Conservation (phyloP, 1,140 invertebrate genomes). For the Drosophila simulans region DNA sequence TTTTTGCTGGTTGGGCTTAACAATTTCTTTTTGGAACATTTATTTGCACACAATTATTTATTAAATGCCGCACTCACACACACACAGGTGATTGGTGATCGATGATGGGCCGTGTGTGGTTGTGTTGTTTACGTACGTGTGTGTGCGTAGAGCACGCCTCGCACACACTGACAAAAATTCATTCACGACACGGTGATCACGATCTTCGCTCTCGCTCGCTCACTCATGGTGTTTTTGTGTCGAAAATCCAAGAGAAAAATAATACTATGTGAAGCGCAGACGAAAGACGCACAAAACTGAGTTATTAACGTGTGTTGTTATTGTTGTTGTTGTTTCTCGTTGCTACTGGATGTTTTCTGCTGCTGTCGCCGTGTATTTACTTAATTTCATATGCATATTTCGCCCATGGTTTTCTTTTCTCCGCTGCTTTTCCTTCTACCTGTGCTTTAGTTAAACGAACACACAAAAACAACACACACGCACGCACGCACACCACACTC, state of each 20-base stretch:
- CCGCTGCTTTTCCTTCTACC: slow-evolving; percentile 38
- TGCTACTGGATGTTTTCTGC: slow-evolving; percentile 22
- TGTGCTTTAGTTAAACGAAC: slow-evolving; percentile 73
- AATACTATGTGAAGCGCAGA: slow-evolving; percentile 72
- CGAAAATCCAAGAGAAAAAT: slow-evolving; percentile 72
- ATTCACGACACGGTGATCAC: slow-evolving; percentile 75
- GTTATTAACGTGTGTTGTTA: slow-evolving; percentile 66
- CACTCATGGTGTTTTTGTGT: slow-evolving; percentile 58
- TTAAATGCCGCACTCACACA: slow-evolving; percentile 43
- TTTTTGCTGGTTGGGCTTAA: slow-evolving; percentile 13
- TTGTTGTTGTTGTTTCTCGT: slow-evolving; percentile 16
- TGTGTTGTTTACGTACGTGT: slow-evolving; percentile 27
- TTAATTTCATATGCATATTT: slow-evolving; percentile 61
- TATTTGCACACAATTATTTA: slow-evolving; percentile 49
- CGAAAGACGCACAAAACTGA: slow-evolving; percentile 70
- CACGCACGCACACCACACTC: slow-evolving; percentile 19
- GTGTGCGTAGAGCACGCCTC: slow-evolving; percentile 37
- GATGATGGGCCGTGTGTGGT: slow-evolving; percentile 7
- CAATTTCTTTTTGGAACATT: slow-evolving; percentile 31
- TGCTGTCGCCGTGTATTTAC: slow-evolving; percentile 44
- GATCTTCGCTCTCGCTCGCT: slow-evolving; percentile 68
- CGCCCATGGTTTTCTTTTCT: slow-evolving; percentile 45
- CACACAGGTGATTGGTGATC: not conserved
- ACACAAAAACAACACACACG: slow-evolving; percentile 69
- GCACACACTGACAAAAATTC: slow-evolving; percentile 73